A percentile compares a stretch with the other conserved stretches of the same genome.
Evolutionary conservation across 2,888 invertebrate genomes (phyloP).

Genomic region (Eilema caniola): DNA sequence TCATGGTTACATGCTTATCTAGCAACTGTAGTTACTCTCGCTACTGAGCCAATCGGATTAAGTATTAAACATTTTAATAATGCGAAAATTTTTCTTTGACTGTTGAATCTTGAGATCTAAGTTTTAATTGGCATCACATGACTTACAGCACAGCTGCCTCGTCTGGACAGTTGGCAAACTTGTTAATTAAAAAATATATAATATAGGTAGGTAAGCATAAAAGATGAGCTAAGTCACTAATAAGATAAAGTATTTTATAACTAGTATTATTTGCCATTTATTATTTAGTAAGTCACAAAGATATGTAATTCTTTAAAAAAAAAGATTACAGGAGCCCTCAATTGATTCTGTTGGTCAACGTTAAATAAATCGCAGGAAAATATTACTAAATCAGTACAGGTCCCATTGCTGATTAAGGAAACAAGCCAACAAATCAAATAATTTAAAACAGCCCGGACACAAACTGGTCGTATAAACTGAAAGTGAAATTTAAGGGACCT

Average conservation of each 20-base stretch:
- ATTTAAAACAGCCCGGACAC: neutral
- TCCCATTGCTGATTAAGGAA: neutral
- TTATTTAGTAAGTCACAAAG: too few relatives aligned
- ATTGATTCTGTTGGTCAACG: neutral
- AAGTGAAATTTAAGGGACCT: constrained; percentile 13
- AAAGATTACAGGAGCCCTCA: neutral
- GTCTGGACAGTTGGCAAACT: neutral
- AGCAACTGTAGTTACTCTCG: too few relatives aligned
- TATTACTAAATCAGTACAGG: neutral
- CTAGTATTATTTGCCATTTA: too few relatives aligned
- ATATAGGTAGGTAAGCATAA: too few relatives aligned
- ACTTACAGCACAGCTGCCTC: neutral
- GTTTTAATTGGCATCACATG: neutral
- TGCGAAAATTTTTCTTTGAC: neutral
- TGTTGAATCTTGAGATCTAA: neutral
- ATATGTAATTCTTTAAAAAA: too few relatives aligned
- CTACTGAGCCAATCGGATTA: too few relatives aligned
- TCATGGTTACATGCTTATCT: too few relatives aligned
- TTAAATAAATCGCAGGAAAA: neutral
- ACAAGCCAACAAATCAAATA: constrained; percentile 2
- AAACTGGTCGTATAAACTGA: constrained; percentile 7
- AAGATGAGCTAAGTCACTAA: too few relatives aligned
- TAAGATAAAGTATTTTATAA: too few relatives aligned
- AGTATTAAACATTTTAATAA: neutral
- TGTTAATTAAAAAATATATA: neutral